phyloP scores from a whole-genome alignment of 2,113 vertebrate species.

The Pelobates fuscus region DNA sequence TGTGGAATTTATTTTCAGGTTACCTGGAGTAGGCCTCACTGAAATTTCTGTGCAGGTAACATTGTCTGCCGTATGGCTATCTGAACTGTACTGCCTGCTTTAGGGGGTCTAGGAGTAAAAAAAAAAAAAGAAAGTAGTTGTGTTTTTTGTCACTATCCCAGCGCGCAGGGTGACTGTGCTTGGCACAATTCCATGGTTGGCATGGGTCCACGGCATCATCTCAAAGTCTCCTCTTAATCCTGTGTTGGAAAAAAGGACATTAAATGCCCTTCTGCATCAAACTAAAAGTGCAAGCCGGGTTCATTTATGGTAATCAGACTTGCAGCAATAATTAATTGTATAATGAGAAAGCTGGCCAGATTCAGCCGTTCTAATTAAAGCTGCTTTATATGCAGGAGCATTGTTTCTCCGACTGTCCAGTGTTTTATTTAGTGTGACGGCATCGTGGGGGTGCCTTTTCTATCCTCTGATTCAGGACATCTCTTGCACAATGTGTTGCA shows the following conservation, averaged over 20 bases:
- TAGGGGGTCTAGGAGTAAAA: too few species aligned
- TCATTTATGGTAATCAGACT: not conserved
- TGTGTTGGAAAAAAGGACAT: not conserved
- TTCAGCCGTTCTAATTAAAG: slow-evolving; percentile 18
- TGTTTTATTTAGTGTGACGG: slow-evolving; percentile 9
- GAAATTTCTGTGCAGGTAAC: too few species aligned
- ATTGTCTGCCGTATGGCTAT: too few species aligned
- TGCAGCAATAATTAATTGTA: slow-evolving; percentile 21
- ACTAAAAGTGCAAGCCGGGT: not conserved
- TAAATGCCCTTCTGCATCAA: not conserved
- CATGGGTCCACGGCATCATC: slow-evolving; percentile 15
- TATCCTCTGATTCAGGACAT: slow-evolving; percentile 15
- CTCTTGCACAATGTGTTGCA: too few species aligned
- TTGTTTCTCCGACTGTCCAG: not conserved
- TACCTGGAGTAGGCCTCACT: too few species aligned
- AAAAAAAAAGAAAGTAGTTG: too few species aligned
- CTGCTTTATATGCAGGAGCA: slow-evolving; percentile 31
- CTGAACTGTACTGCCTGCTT: too few species aligned
- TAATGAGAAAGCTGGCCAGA: slow-evolving; percentile 5
- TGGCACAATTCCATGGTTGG: slow-evolving; percentile 17
- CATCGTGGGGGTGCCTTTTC: not conserved
- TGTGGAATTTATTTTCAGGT: too few species aligned
- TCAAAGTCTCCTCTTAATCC: not conserved
- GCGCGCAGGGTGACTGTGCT: not conserved
- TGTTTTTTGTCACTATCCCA: not conserved